These are phyloP conservation scores for Tympanuchus pallidicinctus DNA, from an alignment of 2,113 vertebrate genomes.

Conservation along the genomic window DNA sequence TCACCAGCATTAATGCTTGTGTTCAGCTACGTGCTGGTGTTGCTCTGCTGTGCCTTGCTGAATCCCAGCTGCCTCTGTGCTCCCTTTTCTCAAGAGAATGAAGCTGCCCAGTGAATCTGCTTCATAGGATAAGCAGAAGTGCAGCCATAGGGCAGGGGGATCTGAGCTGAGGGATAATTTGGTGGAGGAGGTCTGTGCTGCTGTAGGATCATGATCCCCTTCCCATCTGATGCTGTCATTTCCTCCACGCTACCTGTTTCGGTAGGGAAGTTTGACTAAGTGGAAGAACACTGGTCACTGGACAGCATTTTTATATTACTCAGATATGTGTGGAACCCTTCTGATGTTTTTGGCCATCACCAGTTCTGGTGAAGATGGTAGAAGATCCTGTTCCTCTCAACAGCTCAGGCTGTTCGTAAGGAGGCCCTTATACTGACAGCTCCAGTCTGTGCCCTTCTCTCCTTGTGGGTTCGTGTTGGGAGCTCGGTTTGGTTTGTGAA, in stretches of 20 bases:
- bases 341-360: not conserved
- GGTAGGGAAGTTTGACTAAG: not conserved
- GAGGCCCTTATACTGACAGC: not conserved
- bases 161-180: not conserved
- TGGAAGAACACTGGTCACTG: rapidly evolving
- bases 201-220: rapidly evolving
- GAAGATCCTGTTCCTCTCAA: not conserved
- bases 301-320: not conserved
- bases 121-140: not conserved
- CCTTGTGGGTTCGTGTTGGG: not conserved
- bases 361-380: not conserved
- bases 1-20: rapidly evolving
- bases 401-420: not conserved
- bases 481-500: not conserved
- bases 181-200: not conserved
- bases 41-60: not conserved
- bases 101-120: rapidly evolving
- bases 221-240: not conserved
- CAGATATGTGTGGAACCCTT: not conserved
- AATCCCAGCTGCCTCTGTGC: not conserved
- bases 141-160: not conserved
- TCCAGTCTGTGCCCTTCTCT: not conserved
- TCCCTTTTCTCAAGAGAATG: not conserved
- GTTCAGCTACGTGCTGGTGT: rapidly evolving
- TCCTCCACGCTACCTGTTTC: not conserved